A percentile compares a stretch with the other conserved stretches of the same genome.
Evolutionary conservation across 2,113 vertebrate species (phyloP).

Genomic region (Noctilio leporinus): DNA sequence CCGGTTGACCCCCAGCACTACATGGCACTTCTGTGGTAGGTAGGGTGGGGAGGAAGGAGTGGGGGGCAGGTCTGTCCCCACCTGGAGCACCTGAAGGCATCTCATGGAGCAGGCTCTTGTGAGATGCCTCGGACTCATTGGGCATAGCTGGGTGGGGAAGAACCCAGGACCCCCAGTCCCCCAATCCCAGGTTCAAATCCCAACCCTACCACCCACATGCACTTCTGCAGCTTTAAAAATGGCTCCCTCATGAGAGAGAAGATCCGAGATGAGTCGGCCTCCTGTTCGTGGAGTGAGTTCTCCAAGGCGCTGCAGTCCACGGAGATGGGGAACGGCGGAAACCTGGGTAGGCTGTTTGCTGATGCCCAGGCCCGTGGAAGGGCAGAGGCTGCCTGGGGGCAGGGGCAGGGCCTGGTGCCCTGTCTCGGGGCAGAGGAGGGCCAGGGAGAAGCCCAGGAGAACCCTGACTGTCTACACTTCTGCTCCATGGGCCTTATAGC

Average conservation of each 20-base stretch:
- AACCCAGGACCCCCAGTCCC: background rate
- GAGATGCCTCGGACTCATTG: background rate
- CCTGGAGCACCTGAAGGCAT: background rate
- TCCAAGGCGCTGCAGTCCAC: slow-evolving; percentile 83
- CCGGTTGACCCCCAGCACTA: slow-evolving; percentile 85
- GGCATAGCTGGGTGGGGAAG: background rate
- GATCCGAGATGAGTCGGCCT: slow-evolving; percentile 85
- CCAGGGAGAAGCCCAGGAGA: background rate
- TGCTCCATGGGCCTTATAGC: background rate
- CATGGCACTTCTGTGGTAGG: slow-evolving; percentile 95
- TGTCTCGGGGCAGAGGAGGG: background rate
- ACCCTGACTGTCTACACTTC: background rate
- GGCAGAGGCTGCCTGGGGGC: background rate
- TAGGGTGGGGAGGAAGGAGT: background rate
- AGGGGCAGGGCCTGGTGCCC: background rate
- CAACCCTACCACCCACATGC: background rate
- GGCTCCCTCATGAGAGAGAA: slow-evolving; percentile 93
- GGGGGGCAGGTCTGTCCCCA: fast-evolving
- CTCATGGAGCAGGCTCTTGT: too few relatives aligned
- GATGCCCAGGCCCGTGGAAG: background rate
- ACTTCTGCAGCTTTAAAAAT: slow-evolving; percentile 92
- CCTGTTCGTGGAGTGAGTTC: slow-evolving; percentile 90
- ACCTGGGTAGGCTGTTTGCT: slow-evolving; percentile 82
- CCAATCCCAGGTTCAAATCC: background rate
- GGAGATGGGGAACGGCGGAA: slow-evolving; percentile 87